phyloP scores from a whole-genome alignment of 2,888 invertebrate species.

The Drosophila paramelanica region DNA sequence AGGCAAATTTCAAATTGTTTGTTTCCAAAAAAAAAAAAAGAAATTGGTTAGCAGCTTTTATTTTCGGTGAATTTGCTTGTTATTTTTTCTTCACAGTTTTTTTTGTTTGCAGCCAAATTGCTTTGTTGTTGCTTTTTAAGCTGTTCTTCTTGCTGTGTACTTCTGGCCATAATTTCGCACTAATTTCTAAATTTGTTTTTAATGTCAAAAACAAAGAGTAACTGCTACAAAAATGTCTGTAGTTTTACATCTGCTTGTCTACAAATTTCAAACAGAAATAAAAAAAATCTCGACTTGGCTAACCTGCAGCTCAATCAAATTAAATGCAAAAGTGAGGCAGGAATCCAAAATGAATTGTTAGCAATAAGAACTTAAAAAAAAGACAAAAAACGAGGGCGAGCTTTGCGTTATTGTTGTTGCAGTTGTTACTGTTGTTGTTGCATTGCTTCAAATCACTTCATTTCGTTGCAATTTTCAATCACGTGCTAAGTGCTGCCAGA shows the following conservation, averaged over 20 bases:
- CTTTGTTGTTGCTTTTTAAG: slow-evolving; percentile 28
- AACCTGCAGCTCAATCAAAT: slow-evolving; percentile 49
- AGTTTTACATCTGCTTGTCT: slow-evolving; percentile 9
- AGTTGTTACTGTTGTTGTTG: slow-evolving; percentile 11
- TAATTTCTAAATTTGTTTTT: slow-evolving; percentile 76
- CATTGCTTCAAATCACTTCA: slow-evolving; percentile 72
- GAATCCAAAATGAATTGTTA: slow-evolving; percentile 45
- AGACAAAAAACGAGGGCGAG: slow-evolving; percentile 16
- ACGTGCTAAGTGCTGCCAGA: slow-evolving; percentile 80
- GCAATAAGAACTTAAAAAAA: slow-evolving; percentile 39
- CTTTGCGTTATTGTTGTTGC: slow-evolving; percentile 11
- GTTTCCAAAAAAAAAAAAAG: no score
- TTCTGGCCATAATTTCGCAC: slow-evolving; percentile 72
- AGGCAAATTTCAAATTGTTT: background rate
- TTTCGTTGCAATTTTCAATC: slow-evolving; percentile 78
- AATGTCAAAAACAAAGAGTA: slow-evolving; percentile 69
- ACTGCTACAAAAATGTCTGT: slow-evolving; percentile 44
- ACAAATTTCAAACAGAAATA: slow-evolving; percentile 3
- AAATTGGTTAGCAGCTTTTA: slow-evolving; percentile 35
- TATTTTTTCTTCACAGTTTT: slow-evolving; percentile 7
- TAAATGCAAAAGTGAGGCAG: slow-evolving; percentile 39
- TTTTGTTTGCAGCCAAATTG: slow-evolving; percentile 24
- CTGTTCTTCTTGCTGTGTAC: slow-evolving; percentile 44
- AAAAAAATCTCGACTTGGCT: slow-evolving; percentile 6
- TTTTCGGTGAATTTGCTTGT: slow-evolving; percentile 38